Evolutionary conservation across 2,113 vertebrate species (phyloP).

Genomic region (Pterocles gutturalis): DNA sequence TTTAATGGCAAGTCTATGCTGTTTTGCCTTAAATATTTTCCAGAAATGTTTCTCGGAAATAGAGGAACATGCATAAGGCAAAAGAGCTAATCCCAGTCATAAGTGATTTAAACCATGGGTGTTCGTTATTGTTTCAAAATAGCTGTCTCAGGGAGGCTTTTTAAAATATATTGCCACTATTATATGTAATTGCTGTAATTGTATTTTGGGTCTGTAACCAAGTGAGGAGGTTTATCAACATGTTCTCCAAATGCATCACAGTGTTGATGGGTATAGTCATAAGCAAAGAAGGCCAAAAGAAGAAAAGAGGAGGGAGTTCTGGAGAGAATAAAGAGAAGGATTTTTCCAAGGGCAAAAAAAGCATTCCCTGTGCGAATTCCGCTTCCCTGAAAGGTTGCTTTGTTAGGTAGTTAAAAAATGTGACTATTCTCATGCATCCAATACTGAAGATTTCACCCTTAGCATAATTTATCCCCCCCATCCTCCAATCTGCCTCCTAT

Average conservation of each 20-base stretch:
- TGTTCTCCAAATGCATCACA: background rate
- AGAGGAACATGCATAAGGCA: background rate
- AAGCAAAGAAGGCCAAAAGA: background rate
- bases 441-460: background rate
- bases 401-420: background rate
- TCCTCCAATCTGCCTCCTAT: background rate
- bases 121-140: conserved; percentile 16
- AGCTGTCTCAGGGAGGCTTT: background rate
- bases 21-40: background rate
- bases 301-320: background rate
- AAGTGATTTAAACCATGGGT: conserved; percentile 1
- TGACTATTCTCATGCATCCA: background rate
- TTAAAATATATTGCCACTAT: background rate
- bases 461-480: background rate
- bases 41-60: background rate
- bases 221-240: background rate
- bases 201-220: background rate
- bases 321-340: background rate
- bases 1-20: background rate
- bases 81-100: background rate
- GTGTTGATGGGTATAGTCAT: background rate
- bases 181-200: conserved; percentile 22
- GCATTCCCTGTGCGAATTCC: background rate
- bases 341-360: background rate
- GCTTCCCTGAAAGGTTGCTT: background rate